phyloP scores from a whole-genome alignment of 2,113 vertebrate genomes.

The Etheostoma cragini region DNA sequence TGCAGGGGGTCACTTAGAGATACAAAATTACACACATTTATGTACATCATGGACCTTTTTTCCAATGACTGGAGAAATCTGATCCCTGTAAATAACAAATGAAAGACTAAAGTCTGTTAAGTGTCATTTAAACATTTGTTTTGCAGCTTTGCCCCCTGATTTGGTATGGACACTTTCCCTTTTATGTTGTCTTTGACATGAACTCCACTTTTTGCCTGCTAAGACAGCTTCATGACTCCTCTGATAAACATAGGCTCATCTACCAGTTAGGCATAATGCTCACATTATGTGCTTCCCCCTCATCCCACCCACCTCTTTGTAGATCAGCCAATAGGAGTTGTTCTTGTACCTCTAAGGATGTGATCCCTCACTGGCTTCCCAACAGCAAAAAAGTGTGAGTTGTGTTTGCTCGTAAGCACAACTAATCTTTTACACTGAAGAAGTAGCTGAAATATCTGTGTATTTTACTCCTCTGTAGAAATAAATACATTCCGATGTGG shows the following conservation, averaged over 20 bases:
- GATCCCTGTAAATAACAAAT: neutral
- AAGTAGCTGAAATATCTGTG: neutral
- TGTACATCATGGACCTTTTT: conserved; percentile 15
- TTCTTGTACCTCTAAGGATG: neutral
- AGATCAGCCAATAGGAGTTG: neutral
- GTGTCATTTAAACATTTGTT: neutral
- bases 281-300: neutral
- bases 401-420: neutral
- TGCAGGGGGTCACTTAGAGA: conserved; percentile 44
- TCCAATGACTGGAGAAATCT: neutral
- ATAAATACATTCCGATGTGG: neutral
- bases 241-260: too few species aligned
- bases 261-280: neutral
- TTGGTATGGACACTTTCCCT: neutral
- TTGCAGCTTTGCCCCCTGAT: neutral
- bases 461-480: neutral
- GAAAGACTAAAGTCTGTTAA: neutral
- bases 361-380: conserved; percentile 12
- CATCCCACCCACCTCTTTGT: neutral
- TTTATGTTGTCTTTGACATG: neutral
- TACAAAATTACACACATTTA: conserved; percentile 47
- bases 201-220: neutral
- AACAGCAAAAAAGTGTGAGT: neutral
- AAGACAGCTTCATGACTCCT: too few species aligned
- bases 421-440: neutral